Percentiles rank a stretch among this genome's conserved stretches.
These are phyloP conservation scores for Calliphora vicina DNA, from an alignment of 1,140 invertebrate genomes.

Conservation along the genomic window DNA sequence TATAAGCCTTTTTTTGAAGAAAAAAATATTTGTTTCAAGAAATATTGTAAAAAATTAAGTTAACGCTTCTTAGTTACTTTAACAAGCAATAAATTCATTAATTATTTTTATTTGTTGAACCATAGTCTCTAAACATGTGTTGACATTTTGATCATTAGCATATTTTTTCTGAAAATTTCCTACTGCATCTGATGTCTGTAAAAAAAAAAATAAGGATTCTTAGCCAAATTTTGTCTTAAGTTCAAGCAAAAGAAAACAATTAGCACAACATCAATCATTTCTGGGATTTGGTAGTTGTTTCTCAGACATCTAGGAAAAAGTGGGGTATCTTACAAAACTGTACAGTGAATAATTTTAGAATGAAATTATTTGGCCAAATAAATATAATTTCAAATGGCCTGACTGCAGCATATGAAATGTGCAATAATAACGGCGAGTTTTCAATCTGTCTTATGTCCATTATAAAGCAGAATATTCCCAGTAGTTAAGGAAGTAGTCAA, in stretches of 20 bases:
- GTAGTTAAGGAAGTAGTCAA: too few species aligned
- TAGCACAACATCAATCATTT: background rate
- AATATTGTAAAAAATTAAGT: background rate
- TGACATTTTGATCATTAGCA: background rate
- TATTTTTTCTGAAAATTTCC: background rate
- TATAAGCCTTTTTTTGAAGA: background rate
- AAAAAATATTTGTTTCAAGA: background rate
- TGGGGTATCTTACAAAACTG: too few species aligned
- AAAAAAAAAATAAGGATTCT: background rate
- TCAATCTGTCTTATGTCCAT: too few species aligned
- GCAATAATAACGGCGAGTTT: too few species aligned
- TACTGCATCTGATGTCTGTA: background rate
- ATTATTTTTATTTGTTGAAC: background rate
- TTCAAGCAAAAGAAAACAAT: background rate
- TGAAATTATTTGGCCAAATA: too few species aligned
- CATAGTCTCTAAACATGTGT: background rate
- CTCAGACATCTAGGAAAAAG: too few species aligned
- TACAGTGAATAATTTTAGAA: too few species aligned
- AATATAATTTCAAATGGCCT: too few species aligned
- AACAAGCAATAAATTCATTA: background rate
- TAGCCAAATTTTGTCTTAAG: too few species aligned
- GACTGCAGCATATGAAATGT: too few species aligned
- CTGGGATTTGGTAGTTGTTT: too few species aligned
- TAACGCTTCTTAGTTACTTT: background rate
- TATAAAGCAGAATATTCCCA: too few species aligned